Conservation (phyloP, 2,113 vertebrate genomes). For the Ifrita kowaldi region DNA sequence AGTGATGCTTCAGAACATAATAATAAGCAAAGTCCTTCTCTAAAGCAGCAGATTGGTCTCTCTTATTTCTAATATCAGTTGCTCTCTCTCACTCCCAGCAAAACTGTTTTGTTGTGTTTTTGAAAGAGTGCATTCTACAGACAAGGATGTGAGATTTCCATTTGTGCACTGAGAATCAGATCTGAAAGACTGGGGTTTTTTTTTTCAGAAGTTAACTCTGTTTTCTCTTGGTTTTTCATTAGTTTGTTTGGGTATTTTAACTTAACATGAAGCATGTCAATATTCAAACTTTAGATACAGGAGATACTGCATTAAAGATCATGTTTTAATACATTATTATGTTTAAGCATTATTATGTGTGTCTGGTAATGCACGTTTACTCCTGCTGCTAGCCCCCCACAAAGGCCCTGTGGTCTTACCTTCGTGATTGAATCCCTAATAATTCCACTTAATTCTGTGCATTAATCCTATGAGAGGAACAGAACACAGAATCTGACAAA, state of each 20-base stretch:
- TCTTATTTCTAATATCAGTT: not conserved
- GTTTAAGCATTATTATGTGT: not conserved
- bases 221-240: not conserved
- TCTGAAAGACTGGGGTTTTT: fast-evolving
- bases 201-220: not conserved
- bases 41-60: not conserved
- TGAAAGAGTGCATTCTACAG: not conserved
- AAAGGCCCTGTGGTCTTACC: not conserved
- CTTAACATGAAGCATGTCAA: not conserved
- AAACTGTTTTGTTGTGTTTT: not conserved
- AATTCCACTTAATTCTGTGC: not conserved
- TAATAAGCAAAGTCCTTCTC: not conserved
- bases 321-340: too few relatives aligned
- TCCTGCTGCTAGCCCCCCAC: not conserved
- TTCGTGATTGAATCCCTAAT: not conserved
- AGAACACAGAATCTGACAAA: not conserved
- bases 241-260: not conserved
- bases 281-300: not conserved
- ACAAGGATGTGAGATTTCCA: not conserved
- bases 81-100: not conserved
- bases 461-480: not conserved
- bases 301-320: not conserved
- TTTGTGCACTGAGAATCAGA: not conserved
- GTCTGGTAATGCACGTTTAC: not conserved
- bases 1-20: not conserved